These are phyloP conservation scores for Tokudaia tokunoshimensis DNA, from an alignment of 2,797 vertebrate species.

Conservation along the genomic window DNA sequence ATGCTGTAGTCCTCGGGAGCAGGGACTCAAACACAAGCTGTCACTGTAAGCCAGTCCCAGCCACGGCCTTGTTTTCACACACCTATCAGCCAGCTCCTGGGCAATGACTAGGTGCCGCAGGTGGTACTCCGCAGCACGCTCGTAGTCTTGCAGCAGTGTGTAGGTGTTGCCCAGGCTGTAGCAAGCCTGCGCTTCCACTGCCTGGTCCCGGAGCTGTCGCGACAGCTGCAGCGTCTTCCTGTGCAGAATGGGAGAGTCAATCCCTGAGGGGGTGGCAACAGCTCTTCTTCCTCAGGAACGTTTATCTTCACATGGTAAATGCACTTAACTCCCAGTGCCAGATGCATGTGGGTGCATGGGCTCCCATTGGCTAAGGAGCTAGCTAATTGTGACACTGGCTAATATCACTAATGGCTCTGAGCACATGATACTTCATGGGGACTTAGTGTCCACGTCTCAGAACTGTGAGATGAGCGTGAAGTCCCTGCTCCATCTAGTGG, in stretches of 20 bases:
- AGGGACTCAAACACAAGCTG: not conserved
- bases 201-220: slow-evolving; percentile 96
- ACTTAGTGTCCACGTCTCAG: too few species aligned
- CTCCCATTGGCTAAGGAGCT: not conserved
- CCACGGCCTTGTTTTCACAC: not conserved
- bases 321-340: too few species aligned
- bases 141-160: slow-evolving; percentile 96
- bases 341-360: too few species aligned
- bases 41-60: fast-evolving
- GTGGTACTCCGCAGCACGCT: slow-evolving; percentile 95
- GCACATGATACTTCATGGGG: fast-evolving
- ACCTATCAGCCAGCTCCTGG: slow-evolving; percentile 97
- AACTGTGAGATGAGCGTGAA: too few species aligned
- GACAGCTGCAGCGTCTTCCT: slow-evolving; percentile 98
- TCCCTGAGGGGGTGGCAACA: too few species aligned
- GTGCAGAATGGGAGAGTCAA: not conserved
- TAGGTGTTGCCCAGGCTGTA: slow-evolving; percentile 98
- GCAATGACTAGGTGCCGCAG: slow-evolving; percentile 97
- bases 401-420: not conserved
- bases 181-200: slow-evolving; percentile 98
- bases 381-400: not conserved
- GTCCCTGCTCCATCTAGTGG: not conserved
- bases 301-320: too few species aligned
- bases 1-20: fast-evolving
- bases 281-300: not conserved